phyloP scores from a whole-genome alignment of 2,888 invertebrate genomes.

The Sminthurides aquaticus region DNA sequence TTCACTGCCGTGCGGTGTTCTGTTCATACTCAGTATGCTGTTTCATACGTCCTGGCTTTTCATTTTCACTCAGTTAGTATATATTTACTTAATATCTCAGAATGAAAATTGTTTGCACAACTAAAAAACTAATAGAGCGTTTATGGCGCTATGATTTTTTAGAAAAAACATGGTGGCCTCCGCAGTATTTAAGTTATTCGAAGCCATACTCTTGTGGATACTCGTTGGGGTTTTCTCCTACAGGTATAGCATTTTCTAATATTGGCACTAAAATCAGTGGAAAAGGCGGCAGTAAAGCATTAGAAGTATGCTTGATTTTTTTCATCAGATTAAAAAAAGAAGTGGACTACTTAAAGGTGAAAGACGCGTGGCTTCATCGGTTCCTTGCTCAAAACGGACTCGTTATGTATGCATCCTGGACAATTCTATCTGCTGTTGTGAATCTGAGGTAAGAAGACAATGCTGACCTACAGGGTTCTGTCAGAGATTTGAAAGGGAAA shows the following conservation, averaged over 20 bases:
- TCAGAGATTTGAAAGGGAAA: neutral
- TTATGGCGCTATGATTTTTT: neutral
- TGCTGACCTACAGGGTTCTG: neutral
- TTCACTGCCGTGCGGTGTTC: neutral
- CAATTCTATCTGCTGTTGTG: neutral
- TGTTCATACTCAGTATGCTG: slow-evolving; percentile 3
- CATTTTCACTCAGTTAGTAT: neutral
- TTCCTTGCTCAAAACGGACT: slow-evolving; percentile 7
- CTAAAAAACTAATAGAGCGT: too few species aligned
- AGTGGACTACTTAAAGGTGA: neutral
- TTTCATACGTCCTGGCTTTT: slow-evolving; percentile 4
- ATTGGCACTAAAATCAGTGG: too few species aligned
- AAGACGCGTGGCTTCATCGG: neutral
- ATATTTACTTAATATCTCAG: too few species aligned
- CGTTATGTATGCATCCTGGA: neutral
- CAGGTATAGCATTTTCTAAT: neutral
- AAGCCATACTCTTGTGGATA: slow-evolving; percentile 4
- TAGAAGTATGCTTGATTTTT: neutral
- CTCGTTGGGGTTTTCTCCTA: slow-evolving; percentile 8
- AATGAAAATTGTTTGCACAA: too few species aligned
- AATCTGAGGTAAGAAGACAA: neutral
- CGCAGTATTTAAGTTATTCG: neutral
- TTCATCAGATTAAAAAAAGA: neutral
- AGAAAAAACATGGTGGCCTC: slow-evolving; percentile 10
- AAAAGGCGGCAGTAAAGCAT: neutral